Conservation (phyloP, 2,113 vertebrate genomes). For the Nothoprocta pentlandii region DNA sequence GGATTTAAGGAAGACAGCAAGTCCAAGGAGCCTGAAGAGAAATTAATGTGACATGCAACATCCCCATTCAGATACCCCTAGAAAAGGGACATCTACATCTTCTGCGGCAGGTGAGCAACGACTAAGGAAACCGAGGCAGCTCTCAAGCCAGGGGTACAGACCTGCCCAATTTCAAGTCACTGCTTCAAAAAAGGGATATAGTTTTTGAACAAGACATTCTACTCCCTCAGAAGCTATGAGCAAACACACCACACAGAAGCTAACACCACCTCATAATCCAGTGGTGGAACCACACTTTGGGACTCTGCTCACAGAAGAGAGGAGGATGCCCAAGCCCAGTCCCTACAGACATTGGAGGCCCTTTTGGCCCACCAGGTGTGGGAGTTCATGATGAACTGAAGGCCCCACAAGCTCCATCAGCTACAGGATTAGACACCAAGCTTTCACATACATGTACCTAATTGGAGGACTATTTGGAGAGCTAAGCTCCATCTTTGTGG, state of each 20-base stretch:
- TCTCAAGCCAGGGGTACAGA: neutral
- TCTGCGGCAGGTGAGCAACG: fast-evolving
- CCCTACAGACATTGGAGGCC: fast-evolving
- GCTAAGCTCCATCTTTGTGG: neutral
- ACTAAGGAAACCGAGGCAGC: fast-evolving
- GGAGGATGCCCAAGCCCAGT: fast-evolving
- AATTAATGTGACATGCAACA: neutral
- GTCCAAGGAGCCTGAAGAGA: neutral
- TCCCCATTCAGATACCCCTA: neutral
- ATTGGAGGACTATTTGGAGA: neutral
- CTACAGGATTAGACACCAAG: neutral
- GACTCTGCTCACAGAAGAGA: fast-evolving
- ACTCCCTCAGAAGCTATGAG: neutral
- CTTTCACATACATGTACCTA: neutral
- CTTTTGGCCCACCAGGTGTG: neutral
- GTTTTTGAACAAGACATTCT: neutral
- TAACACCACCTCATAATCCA: neutral
- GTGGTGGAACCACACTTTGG: fast-evolving
- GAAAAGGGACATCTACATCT: no score
- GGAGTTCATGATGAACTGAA: neutral
- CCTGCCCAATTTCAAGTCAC: neutral
- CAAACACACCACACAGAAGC: neutral
- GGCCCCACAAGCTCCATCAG: neutral
- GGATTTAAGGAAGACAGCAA: fast-evolving
- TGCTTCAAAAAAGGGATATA: neutral